phyloP scores from a whole-genome alignment of 2,888 invertebrate genomes.

The Temnothorax ravouxi region DNA sequence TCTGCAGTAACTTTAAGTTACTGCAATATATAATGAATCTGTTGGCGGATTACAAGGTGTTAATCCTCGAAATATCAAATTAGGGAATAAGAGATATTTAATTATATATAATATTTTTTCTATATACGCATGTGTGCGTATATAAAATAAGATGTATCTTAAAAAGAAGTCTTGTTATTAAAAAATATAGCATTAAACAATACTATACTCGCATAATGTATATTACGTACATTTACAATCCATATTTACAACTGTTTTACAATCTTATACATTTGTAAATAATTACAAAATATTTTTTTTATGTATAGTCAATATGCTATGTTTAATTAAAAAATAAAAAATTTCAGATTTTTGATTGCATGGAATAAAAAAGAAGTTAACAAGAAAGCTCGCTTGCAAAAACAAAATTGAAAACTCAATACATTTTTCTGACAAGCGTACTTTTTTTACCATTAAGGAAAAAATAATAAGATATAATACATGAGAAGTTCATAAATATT shows the following conservation, averaged over 20 bases:
- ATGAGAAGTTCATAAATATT: background rate
- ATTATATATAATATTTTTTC: background rate
- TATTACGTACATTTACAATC: constrained; percentile 10
- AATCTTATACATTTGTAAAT: background rate
- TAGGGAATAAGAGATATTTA: background rate
- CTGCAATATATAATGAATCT: background rate
- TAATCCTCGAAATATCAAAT: background rate
- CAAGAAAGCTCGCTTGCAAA: background rate
- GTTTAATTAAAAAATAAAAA: background rate
- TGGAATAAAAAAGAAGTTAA: background rate
- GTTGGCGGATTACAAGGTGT: background rate
- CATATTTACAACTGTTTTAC: background rate
- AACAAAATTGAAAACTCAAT: background rate
- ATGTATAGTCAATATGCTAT: too few relatives aligned
- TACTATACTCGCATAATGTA: background rate
- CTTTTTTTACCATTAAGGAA: constrained; percentile 22
- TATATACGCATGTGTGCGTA: too few relatives aligned
- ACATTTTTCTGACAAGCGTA: background rate
- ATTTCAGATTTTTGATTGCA: background rate
- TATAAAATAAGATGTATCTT: background rate
- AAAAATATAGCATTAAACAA: constrained; percentile 1
- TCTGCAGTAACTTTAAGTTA: background rate
- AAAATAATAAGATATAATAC: constrained; percentile 9
- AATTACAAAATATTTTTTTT: background rate
- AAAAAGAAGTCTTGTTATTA: constrained; percentile 5